phyloP scores from a whole-genome alignment of 2,888 invertebrate genomes.

The Odontocerum albicorne region DNA sequence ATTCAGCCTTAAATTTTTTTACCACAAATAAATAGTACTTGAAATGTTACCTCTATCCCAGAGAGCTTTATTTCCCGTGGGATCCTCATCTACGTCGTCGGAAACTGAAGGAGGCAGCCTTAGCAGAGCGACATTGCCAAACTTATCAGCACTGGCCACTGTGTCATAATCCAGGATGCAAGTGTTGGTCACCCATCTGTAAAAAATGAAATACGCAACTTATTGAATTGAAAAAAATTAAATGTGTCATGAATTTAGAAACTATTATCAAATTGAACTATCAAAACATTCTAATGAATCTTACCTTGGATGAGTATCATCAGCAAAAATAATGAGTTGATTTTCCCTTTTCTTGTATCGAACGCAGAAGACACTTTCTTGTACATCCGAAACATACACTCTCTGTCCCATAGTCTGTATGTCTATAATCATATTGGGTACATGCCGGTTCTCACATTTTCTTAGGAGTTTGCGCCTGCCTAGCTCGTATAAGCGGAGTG shows the following conservation, averaged over 20 bases:
- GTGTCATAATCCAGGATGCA: slow-evolving; percentile 95
- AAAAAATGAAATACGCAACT: background rate
- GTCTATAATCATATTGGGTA: slow-evolving; percentile 92
- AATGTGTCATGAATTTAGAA: no score
- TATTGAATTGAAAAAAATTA: no score
- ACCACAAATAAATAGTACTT: no score
- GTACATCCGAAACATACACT: slow-evolving; percentile 93
- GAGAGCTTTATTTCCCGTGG: slow-evolving; percentile 95
- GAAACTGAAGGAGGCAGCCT: slow-evolving; percentile 87
- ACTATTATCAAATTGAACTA: no score
- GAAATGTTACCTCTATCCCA: slow-evolving; percentile 88
- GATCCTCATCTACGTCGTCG: slow-evolving; percentile 99
- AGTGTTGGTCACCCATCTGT: slow-evolving; percentile 85
- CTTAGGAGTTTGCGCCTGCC: slow-evolving; percentile 94
- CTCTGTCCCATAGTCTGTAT: slow-evolving; percentile 94
- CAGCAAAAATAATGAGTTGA: slow-evolving; percentile 96
- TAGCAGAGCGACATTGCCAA: slow-evolving; percentile 93
- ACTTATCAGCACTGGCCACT: slow-evolving; percentile 95
- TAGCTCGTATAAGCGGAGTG: slow-evolving; percentile 91
- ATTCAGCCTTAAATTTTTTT: background rate
- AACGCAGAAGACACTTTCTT: slow-evolving; percentile 95
- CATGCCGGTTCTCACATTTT: slow-evolving; percentile 97
- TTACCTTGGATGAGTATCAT: slow-evolving; percentile 90
- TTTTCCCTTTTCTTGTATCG: slow-evolving; percentile 95
- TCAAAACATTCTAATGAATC: background rate